A percentile compares a stretch with the other conserved stretches of the same genome.
phyloP scores from a whole-genome alignment of 2,113 vertebrate species.

The Mandrillus leucophaeus region DNA sequence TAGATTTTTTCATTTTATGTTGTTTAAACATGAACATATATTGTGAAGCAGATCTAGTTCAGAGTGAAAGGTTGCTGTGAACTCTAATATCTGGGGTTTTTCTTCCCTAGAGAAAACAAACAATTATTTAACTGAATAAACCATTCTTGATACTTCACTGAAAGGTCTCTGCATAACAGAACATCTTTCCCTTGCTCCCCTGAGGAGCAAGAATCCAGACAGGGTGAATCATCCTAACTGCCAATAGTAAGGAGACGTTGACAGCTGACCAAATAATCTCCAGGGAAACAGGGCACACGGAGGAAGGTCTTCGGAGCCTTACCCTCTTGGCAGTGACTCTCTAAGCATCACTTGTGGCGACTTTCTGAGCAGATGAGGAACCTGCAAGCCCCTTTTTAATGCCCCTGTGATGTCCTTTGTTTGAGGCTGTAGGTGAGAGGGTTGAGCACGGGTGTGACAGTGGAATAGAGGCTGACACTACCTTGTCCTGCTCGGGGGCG shows the following conservation, averaged over 20 bases:
- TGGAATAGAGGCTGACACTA: constrained; percentile 39
- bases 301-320: not conserved
- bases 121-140: not conserved
- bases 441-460: constrained; percentile 21
- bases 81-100: not conserved
- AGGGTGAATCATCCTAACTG: not conserved
- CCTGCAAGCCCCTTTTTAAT: not conserved
- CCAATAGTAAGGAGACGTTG: not conserved
- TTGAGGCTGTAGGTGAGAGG: constrained; percentile 56
- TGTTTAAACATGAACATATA: not conserved
- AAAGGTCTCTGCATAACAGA: not conserved
- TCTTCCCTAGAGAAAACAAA: not conserved
- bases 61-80: not conserved
- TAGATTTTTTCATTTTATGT: too few species aligned
- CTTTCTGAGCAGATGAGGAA: not conserved
- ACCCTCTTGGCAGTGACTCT: not conserved
- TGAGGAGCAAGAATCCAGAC: not conserved
- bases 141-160: not conserved
- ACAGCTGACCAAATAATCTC: not conserved
- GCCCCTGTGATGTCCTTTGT: not conserved
- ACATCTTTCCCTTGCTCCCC: not conserved
- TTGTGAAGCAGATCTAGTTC: not conserved
- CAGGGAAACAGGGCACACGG: not conserved
- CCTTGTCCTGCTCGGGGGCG: constrained; percentile 18
- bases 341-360: not conserved